Evolutionary conservation across 2,797 vertebrate species (phyloP), one percentile per base, ranked within the genome.

Genomic region (Schizopygopsis pylzovi): DNA sequence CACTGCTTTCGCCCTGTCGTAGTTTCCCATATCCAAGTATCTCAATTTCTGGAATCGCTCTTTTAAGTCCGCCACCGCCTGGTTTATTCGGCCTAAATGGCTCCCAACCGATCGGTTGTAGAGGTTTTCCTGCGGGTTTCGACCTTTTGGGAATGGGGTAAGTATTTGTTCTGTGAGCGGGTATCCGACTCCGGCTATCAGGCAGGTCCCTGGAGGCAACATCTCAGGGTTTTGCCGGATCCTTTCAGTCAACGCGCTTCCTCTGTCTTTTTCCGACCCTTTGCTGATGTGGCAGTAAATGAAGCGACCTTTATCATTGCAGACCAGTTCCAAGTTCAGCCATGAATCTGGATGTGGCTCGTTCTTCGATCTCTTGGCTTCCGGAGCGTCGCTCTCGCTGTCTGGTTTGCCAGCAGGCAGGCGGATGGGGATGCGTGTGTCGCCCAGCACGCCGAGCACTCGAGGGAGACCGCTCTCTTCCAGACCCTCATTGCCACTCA

Each of bases 251-350:
- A 95, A 88, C 20, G 70, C 12, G 1, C 33, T 7, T 68, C 92
- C 95, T 89, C 87, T 56, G 79, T 93, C 92, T 63, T 41, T 4
- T 0, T 93, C 92, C 0, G 94, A 95, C 3, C 93, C 94, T 82
- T 76, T 91, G 45, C 88, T 92, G 88, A 95, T 83, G 15, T 84
- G 83, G 88, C 94, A 95, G 92, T 95, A 92, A 0, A 95, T 84
- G 82, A 96, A 92, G 2, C 89, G 90, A 5, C 95, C 95, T 1
- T 83, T 76, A 0, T 41, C 45, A 85, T 94, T 89, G 20, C 94
- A 95, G 5, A 93, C 88, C 2, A 96, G 91, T 88, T 96, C 93
- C 22, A 96, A 87, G 89, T 90, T 93, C 15, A 96, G 88, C 93
- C 95, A 96, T 9, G 94, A 93, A 90, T 94, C 93, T 0, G 91